Evolutionary conservation across 2,113 vertebrate species (phyloP).

Genomic region (Gambusia holbrooki): DNA sequence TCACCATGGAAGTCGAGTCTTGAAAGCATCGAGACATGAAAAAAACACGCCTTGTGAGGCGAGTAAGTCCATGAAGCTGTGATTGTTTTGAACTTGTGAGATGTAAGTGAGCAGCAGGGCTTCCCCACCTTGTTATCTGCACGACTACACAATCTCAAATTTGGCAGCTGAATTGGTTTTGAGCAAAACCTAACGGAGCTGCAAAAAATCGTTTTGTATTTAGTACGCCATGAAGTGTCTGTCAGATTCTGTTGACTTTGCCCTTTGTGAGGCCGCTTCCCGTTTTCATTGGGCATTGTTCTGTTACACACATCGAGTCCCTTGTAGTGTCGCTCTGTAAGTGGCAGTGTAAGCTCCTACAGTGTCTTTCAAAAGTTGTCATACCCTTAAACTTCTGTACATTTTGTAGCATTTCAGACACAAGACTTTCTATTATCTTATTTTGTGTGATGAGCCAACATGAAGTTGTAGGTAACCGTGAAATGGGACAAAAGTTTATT

Average conservation of each 20-base stretch:
- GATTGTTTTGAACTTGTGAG: slow-evolving; percentile 28
- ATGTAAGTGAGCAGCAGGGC: slow-evolving; percentile 42
- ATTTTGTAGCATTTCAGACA: not conserved
- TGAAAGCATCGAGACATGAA: slow-evolving; percentile 4
- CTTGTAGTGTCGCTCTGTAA: slow-evolving; percentile 2
- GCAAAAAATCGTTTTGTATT: slow-evolving; percentile 37
- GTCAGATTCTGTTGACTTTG: slow-evolving; percentile 42
- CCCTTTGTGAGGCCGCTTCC: slow-evolving; percentile 29
- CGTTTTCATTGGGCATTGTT: slow-evolving; percentile 12
- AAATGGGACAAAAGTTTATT: not conserved
- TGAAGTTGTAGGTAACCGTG: not conserved
- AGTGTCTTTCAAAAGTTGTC: not conserved
- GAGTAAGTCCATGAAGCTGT: slow-evolving; percentile 2
- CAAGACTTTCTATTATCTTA: not conserved
- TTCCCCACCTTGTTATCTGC: slow-evolving; percentile 22
- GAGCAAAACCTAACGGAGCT: slow-evolving; percentile 44
- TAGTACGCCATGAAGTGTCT: slow-evolving; percentile 34
- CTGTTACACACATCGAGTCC: slow-evolving; percentile 15
- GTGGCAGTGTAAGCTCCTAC: not conserved
- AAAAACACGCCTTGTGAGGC: slow-evolving; percentile 13
- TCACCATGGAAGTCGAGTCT: not conserved
- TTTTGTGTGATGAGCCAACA: not conserved
- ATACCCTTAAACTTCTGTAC: not conserved
- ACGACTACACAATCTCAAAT: slow-evolving; percentile 38
- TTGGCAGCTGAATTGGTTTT: slow-evolving; percentile 38